These are phyloP conservation scores for Thymallus thymallus DNA, from an alignment of 2,113 vertebrate genomes.

Conservation along the genomic window DNA sequence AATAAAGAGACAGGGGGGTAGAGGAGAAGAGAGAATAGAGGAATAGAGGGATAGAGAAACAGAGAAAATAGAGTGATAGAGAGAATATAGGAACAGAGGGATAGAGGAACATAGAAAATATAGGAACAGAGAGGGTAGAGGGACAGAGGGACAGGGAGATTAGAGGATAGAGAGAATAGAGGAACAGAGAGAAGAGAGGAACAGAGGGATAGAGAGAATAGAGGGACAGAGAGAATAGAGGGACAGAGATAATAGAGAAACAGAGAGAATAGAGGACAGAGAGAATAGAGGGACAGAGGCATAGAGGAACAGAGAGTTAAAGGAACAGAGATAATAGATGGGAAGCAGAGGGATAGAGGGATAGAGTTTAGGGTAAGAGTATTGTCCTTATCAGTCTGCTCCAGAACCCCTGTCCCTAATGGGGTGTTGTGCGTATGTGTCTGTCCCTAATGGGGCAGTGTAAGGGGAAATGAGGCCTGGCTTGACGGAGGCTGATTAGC, in stretches of 20 bases:
- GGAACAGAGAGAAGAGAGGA: too few species aligned
- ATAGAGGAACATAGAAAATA: too few species aligned
- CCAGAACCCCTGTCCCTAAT: conserved; percentile 78
- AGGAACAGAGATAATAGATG: conserved; percentile 26
- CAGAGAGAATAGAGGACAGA: neutral
- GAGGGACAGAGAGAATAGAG: neutral
- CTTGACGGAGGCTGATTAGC: conserved; percentile 99
- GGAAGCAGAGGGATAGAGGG: neutral
- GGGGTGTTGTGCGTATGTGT: conserved; percentile 75
- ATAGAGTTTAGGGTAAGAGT: conserved; percentile 30
- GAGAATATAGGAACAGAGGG: too few species aligned
- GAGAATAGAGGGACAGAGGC: conserved; percentile 21
- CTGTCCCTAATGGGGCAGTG: conserved; percentile 95
- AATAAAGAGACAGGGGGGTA: too few species aligned
- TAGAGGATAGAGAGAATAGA: neutral
- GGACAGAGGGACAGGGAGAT: too few species aligned
- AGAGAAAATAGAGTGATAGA: too few species aligned
- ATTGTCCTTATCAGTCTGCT: conserved; percentile 99
- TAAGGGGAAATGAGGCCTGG: conserved; percentile 96
- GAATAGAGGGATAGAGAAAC: too few species aligned
- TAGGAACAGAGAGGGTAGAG: neutral
- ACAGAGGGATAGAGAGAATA: too few species aligned
- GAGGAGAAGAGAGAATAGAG: too few species aligned
- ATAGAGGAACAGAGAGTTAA: neutral
- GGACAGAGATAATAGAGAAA: neutral